Evolutionary conservation across 2,797 vertebrate genomes (phyloP).

Genomic region (Pogonophryne albipinna): DNA sequence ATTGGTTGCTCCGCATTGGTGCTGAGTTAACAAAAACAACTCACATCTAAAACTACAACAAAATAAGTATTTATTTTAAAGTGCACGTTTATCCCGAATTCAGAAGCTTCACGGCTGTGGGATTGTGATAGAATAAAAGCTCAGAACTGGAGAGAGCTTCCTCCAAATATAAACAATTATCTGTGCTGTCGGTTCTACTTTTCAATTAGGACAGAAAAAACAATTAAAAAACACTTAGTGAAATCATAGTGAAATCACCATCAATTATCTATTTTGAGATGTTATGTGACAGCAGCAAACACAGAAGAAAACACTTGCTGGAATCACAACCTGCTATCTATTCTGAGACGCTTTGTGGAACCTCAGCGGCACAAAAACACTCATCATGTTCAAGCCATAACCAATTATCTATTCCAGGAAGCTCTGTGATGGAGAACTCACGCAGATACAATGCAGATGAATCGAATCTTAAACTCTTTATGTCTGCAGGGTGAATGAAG

Average conservation of each 20-base stretch:
- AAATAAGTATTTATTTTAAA: neutral
- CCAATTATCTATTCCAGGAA: slow-evolving; percentile 53
- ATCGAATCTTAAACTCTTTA: slow-evolving; percentile 14
- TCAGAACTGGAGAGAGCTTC: neutral
- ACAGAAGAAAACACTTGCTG: slow-evolving; percentile 9
- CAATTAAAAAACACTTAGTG: slow-evolving; percentile 35
- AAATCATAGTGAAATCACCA: slow-evolving; percentile 16
- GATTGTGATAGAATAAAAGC: slow-evolving; percentile 1
- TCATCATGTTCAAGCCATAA: slow-evolving; percentile 24
- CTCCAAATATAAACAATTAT: neutral
- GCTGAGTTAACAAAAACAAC: neutral
- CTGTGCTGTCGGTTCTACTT: neutral
- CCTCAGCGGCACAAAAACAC: slow-evolving; percentile 19
- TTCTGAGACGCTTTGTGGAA: slow-evolving; percentile 44
- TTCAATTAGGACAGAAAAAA: neutral
- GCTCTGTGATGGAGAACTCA: neutral
- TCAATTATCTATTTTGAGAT: slow-evolving; percentile 49
- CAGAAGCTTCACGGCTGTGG: neutral
- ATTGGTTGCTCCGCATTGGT: neutral
- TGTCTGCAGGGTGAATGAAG: slow-evolving; percentile 20
- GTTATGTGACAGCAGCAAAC: slow-evolving; percentile 37
- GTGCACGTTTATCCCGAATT: neutral
- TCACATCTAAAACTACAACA: neutral
- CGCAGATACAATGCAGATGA: neutral
- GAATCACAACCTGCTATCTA: slow-evolving; percentile 31